Evolutionary conservation across 2,113 vertebrate genomes (phyloP).

Genomic region (Chauna torquata): DNA sequence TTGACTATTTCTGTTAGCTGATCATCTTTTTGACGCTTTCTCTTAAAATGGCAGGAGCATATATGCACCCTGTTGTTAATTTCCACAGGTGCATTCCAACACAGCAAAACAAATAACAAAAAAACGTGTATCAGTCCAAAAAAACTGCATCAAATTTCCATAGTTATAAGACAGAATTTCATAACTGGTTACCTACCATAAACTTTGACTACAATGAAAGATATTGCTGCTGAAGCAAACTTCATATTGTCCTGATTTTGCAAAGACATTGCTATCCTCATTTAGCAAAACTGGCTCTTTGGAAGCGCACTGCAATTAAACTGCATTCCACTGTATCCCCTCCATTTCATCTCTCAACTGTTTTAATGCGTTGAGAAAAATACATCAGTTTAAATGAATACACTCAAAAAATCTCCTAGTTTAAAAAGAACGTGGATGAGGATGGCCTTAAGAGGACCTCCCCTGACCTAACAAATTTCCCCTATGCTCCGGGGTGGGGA

Average conservation of each 20-base stretch:
- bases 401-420: background rate
- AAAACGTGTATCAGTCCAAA: background rate
- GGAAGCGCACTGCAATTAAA: background rate
- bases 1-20: background rate
- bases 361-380: background rate
- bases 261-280: background rate
- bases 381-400: background rate
- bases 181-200: background rate
- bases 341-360: background rate
- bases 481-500: background rate
- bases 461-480: background rate
- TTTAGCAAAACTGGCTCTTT: background rate
- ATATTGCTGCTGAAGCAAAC: background rate
- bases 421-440: background rate
- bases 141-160: background rate
- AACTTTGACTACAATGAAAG: background rate
- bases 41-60: background rate
- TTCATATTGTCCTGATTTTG: background rate
- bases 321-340: background rate
- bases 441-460: background rate
- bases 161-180: fast-evolving
- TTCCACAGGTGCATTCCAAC: background rate
- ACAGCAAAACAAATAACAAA: background rate
- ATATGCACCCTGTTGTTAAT: background rate
- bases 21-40: background rate